Percentiles rank a stretch among this genome's conserved stretches.
Evolutionary conservation across 2,113 vertebrate genomes (phyloP).

Genomic region (Grus americana): DNA sequence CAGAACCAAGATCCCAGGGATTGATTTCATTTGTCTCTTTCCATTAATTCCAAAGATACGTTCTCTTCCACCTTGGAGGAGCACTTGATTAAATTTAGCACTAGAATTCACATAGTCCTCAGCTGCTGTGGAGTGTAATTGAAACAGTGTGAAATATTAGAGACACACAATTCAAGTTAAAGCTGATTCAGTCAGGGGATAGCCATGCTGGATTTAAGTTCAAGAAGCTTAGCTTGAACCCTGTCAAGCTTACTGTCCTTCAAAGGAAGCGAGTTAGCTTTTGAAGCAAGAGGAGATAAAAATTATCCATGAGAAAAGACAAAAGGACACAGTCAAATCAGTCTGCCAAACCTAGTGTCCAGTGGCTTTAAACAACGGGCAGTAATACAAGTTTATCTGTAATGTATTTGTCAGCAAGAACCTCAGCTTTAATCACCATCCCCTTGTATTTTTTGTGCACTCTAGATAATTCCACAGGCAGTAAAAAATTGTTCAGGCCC

Average conservation of each 20-base stretch:
- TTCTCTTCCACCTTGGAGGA: constrained; percentile 65
- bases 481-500: constrained; percentile 33
- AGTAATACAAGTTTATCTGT: constrained; percentile 50
- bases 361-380: constrained; percentile 45
- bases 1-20: constrained; percentile 8
- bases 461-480: constrained; percentile 20
- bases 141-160: constrained; percentile 45
- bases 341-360: constrained; percentile 44
- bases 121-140: constrained; percentile 38
- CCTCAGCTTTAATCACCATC: constrained; percentile 24
- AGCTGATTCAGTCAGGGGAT: constrained; percentile 31
- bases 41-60: constrained; percentile 39
- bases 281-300: constrained; percentile 51
- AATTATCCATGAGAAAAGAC: constrained; percentile 56
- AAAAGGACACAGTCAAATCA: constrained; percentile 45
- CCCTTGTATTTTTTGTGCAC: neutral
- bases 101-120: constrained; percentile 53
- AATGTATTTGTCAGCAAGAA: constrained; percentile 46
- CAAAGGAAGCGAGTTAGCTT: constrained; percentile 50
- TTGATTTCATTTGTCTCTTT: constrained; percentile 61
- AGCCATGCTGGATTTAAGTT: constrained; percentile 50
- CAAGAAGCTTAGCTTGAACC: constrained; percentile 65
- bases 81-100: constrained; percentile 68
- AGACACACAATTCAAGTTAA: constrained; percentile 35
- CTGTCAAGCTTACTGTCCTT: constrained; percentile 51